These are phyloP conservation scores for Drosophila flavopinicola DNA, from an alignment of 2,888 invertebrate genomes.

Conservation along the genomic window DNA sequence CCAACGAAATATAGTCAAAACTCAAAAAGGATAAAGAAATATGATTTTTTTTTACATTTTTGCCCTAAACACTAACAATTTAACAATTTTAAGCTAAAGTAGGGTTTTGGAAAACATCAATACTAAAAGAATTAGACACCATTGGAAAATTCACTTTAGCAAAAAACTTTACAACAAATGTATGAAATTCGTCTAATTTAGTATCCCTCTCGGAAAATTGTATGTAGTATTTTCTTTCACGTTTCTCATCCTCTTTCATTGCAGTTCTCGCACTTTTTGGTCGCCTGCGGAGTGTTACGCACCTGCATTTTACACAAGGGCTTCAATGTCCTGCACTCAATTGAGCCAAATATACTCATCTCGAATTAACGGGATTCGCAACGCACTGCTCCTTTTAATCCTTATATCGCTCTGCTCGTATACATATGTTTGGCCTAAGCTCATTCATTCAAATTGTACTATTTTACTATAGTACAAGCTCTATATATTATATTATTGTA, in stretches of 20 bases:
- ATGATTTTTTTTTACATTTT: no score
- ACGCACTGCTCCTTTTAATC: slow-evolving; percentile 1
- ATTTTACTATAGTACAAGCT: slow-evolving; percentile 6
- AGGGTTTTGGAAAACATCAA: no score
- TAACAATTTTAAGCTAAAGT: no score
- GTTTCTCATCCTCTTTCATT: not conserved
- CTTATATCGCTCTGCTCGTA: slow-evolving; percentile 13
- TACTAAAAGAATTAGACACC: no score
- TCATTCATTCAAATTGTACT: slow-evolving; percentile 2
- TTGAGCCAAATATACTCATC: slow-evolving; percentile 86
- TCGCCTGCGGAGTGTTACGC: slow-evolving; percentile 90
- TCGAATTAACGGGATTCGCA: slow-evolving; percentile 72
- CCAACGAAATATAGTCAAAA: no score
- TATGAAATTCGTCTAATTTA: no score
- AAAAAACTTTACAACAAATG: no score
- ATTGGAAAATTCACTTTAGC: no score
- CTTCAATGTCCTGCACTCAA: slow-evolving; percentile 90
- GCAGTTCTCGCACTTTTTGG: slow-evolving; percentile 94
- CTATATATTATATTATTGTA: slow-evolving; percentile 2
- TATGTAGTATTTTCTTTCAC: not conserved
- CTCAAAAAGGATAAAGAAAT: no score
- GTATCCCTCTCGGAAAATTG: no score
- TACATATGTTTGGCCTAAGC: slow-evolving; percentile 3
- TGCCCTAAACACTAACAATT: no score
- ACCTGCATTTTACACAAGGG: slow-evolving; percentile 96